Evolutionary conservation across 2,797 vertebrate species (phyloP), one percentile per base, ranked within the genome.

Genomic region (Phataginus tricuspis): DNA sequence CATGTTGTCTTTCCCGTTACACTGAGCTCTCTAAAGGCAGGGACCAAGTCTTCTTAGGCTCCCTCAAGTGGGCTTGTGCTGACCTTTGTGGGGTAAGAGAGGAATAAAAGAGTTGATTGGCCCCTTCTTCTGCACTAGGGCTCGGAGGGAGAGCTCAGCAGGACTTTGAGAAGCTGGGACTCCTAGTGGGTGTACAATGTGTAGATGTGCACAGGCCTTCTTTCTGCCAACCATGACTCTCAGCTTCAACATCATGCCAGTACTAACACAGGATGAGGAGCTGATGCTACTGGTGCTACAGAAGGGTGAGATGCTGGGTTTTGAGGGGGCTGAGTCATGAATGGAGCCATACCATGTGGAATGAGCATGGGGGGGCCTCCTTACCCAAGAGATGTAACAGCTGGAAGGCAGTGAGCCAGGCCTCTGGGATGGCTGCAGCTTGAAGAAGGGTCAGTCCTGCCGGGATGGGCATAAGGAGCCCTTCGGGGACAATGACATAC

Each of bases 381-480:
- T 98, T 97, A 99, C 99, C 99, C 97, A 99, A 82, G 53, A 99
- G 97, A 88, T 98, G 98, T 95, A 99, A 98, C 95, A 99, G 98
- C 97, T 99, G 99, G 86, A 99, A 99, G 64, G 99, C 99, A 0
- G 99, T 99, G 96, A 99, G 98, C 99, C 99, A 99, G 95, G 98
- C 98, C 97, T 99, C 99, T 0, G 99, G 99, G 91, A 99, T 98
- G 63, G 99, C 99, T 59, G 99, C 99, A 39, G 99, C 99, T 96
- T 99, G 98, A 21, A 86, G 57, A 7, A 99, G 97, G 7, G 98
- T 98, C 91, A 99, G 98, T 15, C 98, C 98, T 0, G 90, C 57
- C 21, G 99, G 99, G 66, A 99, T 23, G 0, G 98, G 97, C 98
- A 99, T 99, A 90, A 99, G 98, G n/a, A 98, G 96, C 68, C 98